Base-by-base conservation (phyloP, 2,113 vertebrate genomes). In the Thamnaconus septentrionalis region DNA sequence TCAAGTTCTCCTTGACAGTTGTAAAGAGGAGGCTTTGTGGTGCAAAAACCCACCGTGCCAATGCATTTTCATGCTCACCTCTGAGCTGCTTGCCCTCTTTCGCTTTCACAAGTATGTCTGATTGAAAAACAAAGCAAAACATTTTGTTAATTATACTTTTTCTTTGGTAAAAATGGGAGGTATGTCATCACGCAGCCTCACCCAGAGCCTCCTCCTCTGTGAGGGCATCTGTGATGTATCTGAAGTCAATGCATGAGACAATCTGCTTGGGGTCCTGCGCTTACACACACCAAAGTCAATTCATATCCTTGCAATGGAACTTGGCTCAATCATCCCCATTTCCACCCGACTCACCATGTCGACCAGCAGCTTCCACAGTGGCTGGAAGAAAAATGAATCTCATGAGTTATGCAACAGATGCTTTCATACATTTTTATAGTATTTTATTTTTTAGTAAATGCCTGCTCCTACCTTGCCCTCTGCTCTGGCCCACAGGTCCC, bases 241-340 rank as follows among this genome's bases (percentile, higher is more conserved):
- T 90, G 80, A 94, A 95, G 87, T 96, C 91, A 11, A 94, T 89
- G 81, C 91, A 95, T 41, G 90, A 93, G 31, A 93, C 61, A 18
- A 94, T 82, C 69, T 64, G 76, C 70, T 80, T 80, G 4, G 92
- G 89, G 49, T 90, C 90, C 93, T 94, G 77, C 62, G 70, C 44
- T 6, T 56, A 62, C 7, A 65, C 7, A 65, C 41, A 56, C 5
- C 53, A 0, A 11, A 50, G 3, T 11, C 8, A 0, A 3, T 45
- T 42, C 45, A 63, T 31, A 31, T 31, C 18, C 18, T 31, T 31
- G 18, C 18, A 31, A 31, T 31, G 18, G 18, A 31, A 31, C 18
- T 31, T 31, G 1, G 18, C 18, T 64, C 41, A 0, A 42, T 4
- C 40, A n/a, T 47, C 1, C 18, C 18, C 18, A 31, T 31, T 31